Conservation (phyloP, 2,888 invertebrate species). For the Eristalis pertinax region DNA sequence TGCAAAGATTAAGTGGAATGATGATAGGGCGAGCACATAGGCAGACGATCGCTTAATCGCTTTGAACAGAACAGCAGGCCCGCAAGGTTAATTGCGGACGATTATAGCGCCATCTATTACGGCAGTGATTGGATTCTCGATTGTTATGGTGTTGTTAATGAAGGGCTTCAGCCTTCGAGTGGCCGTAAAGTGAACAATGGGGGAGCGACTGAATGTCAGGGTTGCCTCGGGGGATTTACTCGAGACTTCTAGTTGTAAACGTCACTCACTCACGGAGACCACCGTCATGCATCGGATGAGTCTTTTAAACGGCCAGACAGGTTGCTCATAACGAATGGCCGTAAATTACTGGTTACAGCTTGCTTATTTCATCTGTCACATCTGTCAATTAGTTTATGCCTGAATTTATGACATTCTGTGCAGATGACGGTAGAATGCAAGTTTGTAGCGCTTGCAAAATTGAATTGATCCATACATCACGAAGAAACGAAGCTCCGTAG, state of each 20-base stretch:
- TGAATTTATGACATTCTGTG: neutral
- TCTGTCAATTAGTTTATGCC: too few relatives aligned
- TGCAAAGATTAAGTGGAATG: conserved; percentile 19
- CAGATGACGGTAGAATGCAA: neutral
- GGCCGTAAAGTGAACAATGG: too few relatives aligned
- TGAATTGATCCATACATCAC: neutral
- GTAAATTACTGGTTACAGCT: neutral
- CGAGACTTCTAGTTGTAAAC: too few relatives aligned
- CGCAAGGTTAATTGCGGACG: neutral
- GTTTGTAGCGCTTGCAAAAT: neutral
- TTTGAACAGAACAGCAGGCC: neutral
- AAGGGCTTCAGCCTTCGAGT: neutral
- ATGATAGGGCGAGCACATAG: neutral
- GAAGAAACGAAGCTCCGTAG: neutral
- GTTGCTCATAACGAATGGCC: too few relatives aligned
- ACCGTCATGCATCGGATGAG: too few relatives aligned
- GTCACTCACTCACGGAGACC: too few relatives aligned
- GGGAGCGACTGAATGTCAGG: too few relatives aligned
- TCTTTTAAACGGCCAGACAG: neutral
- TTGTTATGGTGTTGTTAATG: neutral
- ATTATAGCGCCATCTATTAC: neutral
- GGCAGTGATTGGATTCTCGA: neutral
- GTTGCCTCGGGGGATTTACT: too few relatives aligned
- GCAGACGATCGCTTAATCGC: neutral
- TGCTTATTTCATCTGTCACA: neutral